Base-by-base conservation (phyloP, 1,140 invertebrate genomes). In the Drosophila ambigua region DNA sequence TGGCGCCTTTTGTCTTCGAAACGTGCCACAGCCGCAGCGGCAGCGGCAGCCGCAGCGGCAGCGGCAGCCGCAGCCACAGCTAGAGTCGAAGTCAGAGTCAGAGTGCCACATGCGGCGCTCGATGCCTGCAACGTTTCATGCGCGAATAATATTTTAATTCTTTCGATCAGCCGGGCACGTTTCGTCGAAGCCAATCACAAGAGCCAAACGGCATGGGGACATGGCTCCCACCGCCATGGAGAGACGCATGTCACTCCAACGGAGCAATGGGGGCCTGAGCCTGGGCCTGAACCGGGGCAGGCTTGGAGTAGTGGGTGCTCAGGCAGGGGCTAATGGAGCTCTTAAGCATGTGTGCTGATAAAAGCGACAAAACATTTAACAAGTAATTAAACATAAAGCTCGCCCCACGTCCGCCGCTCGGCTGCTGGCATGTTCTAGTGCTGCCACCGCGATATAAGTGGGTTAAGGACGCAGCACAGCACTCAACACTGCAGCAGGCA, bases 351-450 rank as follows among this genome's bases (percentile, higher is more conserved):
- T 61, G 44, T 46, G 51, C 78, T 79, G 82, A 87, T 87, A 87
- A 87, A 59, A 77, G 77, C 64, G 79, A 85, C 82, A 85, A 87
- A 87, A 77, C 83, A 83, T 83, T 88, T 88, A 88, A 88, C 83
- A 88, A 83, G 79, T 88, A 88, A 88, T 88, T 88, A 88, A 88
- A 88, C 83, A 87, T 88, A 87, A 81, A 82, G 64, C 64, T 54
- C 75, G 50, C 68, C 61, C 71, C 50, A 66, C 49, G 53, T 71
- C 54, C 43, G 35, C 35, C 35, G 35, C 35, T 39, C 35, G 5
- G 35, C 48, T 59, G 68, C 45, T 52, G 50, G 51, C 55, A 69
- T 31, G 60, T 59, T 60, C 62, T 49, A 43, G 63, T 62, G 65
- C 83, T 46, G 59, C 72, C 53, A 58, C 59, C 60, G 73, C 31